Conservation (phyloP, 2,113 vertebrate genomes). For the Platichthys stellatus region DNA sequence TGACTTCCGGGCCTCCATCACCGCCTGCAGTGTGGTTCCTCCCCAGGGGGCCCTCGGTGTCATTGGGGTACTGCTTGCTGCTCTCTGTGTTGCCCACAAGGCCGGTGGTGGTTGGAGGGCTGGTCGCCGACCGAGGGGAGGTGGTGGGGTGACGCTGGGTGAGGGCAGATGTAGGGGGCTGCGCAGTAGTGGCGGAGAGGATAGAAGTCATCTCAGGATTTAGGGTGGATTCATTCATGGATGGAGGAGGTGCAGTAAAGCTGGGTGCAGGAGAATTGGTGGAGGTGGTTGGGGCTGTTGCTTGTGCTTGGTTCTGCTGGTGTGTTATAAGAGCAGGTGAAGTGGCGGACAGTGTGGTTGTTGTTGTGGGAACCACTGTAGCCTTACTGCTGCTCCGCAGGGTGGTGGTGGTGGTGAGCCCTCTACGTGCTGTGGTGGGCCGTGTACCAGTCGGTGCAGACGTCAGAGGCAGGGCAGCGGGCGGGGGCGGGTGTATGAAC, state of each 20-base stretch:
- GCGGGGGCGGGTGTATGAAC: neutral
- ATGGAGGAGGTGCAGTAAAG: conserved; percentile 13
- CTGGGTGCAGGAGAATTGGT: neutral
- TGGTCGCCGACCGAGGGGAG: conserved; percentile 1
- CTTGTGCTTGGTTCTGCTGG: conserved; percentile 9
- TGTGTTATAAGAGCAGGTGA: neutral
- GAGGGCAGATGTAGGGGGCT: conserved; percentile 14
- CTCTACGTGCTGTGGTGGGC: conserved; percentile 10
- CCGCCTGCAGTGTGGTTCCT: conserved; percentile 79
- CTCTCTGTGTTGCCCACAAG: conserved; percentile 66
- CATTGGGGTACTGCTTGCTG: conserved; percentile 84
- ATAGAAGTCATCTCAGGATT: neutral
- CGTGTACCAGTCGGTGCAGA: conserved; percentile 29
- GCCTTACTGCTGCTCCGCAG: conserved; percentile 16
- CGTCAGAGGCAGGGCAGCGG: conserved; percentile 51
- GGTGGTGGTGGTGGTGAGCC: neutral
- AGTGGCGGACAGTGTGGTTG: conserved; percentile 5
- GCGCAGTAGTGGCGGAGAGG: neutral
- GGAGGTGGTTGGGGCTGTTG: conserved; percentile 1
- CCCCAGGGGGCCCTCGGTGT: conserved; percentile 82
- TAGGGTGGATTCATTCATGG: conserved; percentile 5
- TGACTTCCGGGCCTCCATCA: conserved; percentile 29
- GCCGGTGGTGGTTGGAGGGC: conserved; percentile 35
- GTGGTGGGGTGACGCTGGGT: neutral
- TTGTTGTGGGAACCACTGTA: conserved; percentile 6